phyloP scores from a whole-genome alignment of 2,888 invertebrate genomes.

The Timema podura region DNA sequence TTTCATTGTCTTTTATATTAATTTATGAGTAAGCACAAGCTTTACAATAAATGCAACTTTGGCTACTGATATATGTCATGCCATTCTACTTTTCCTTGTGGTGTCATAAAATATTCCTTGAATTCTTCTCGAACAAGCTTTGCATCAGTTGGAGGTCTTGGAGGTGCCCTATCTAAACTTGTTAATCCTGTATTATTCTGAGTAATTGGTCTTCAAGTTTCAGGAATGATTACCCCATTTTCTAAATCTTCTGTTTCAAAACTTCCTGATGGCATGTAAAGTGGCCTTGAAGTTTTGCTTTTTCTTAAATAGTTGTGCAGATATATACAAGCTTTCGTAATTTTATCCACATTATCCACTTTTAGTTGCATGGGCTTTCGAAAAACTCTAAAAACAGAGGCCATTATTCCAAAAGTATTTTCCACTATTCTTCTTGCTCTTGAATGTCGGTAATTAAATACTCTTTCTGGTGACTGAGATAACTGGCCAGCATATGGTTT shows the following conservation, averaged over 20 bases:
- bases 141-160: not conserved
- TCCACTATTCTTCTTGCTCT: slow-evolving; percentile 1
- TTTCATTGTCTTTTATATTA: no score
- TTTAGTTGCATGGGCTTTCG: not conserved
- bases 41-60: no score
- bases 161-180: not conserved
- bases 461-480: slow-evolving; percentile 29
- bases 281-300: not conserved
- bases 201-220: not conserved
- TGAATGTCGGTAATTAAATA: slow-evolving; percentile 32
- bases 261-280: not conserved
- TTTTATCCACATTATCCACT: not conserved
- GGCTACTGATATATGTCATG: no score
- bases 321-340: not conserved
- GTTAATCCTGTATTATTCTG: not conserved
- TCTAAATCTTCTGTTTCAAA: slow-evolving; percentile 1
- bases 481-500: not conserved
- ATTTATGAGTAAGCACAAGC: no score
- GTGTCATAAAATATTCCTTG: not conserved
- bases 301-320: slow-evolving; percentile 3
- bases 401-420: not conserved
- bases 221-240: not conserved
- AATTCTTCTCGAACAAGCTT: slow-evolving; percentile 3
- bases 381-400: slow-evolving; percentile 12
- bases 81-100: no score